Conservation (phyloP, 2,113 vertebrate species). For the Dinomys branickii region DNA sequence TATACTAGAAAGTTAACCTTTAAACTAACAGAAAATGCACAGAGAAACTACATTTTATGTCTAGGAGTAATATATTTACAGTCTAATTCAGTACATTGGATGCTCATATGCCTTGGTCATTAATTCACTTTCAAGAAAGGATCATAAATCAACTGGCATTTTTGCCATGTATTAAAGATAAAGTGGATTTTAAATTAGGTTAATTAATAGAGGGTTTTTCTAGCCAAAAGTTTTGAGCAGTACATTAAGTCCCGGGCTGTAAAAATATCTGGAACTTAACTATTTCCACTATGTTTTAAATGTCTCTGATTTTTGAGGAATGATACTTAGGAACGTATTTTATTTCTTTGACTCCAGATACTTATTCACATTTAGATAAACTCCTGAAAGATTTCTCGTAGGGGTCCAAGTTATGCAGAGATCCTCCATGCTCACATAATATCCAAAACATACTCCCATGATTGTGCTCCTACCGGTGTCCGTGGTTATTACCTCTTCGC, state of each 20-base stretch:
- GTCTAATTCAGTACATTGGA: constrained; percentile 42
- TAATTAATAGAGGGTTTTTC: constrained; percentile 11
- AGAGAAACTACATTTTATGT: constrained; percentile 34
- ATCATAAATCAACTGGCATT: constrained; percentile 41
- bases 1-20: constrained; percentile 53
- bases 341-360: neutral
- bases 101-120: neutral
- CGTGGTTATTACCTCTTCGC: neutral
- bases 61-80: constrained; percentile 23
- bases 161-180: constrained; percentile 46
- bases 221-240: neutral
- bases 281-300: neutral
- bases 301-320: neutral
- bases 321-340: neutral
- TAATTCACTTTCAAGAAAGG: constrained; percentile 34
- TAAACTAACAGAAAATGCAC: constrained; percentile 17
- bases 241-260: neutral
- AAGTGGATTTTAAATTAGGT: constrained; percentile 41
- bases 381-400: neutral
- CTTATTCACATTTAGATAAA: neutral
- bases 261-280: neutral
- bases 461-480: neutral
- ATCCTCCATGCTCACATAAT: neutral
- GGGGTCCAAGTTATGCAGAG: neutral
- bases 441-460: neutral